Evolutionary conservation across 2,113 vertebrate genomes (phyloP).

Genomic region (Melozone crissalis): DNA sequence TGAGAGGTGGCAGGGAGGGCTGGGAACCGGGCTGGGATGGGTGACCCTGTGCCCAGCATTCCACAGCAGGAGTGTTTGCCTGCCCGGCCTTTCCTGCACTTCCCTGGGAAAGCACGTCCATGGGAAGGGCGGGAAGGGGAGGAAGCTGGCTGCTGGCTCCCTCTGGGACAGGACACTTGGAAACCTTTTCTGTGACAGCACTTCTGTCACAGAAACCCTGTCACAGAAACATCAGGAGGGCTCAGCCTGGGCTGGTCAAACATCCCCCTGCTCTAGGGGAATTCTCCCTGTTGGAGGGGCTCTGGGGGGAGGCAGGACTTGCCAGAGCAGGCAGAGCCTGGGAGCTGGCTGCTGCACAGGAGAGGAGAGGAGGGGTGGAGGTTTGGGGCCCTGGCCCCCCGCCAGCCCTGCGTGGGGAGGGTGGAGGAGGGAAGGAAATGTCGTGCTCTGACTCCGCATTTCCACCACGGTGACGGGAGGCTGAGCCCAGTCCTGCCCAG

Average conservation of each 20-base stretch:
- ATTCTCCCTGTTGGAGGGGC: background rate
- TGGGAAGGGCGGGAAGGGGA: background rate
- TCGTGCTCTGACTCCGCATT: background rate
- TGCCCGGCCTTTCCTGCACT: slow-evolving; percentile 1
- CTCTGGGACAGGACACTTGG: background rate
- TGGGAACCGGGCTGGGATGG: fast-evolving
- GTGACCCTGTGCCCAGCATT: background rate
- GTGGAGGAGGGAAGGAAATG: background rate
- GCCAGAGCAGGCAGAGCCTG: background rate
- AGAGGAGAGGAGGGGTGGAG: background rate
- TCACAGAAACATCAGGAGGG: background rate
- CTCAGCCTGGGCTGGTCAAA: background rate
- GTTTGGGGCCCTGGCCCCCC: fast-evolving
- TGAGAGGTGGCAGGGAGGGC: background rate
- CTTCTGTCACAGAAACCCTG: background rate
- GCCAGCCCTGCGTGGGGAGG: background rate
- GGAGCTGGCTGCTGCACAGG: fast-evolving
- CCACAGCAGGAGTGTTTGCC: background rate
- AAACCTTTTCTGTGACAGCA: background rate
- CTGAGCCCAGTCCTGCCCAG: background rate
- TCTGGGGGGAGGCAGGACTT: background rate
- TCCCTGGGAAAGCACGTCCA: slow-evolving; percentile 38
- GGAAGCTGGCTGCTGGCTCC: background rate
- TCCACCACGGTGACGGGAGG: background rate
- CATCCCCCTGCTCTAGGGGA: background rate